A percentile compares a stretch with the other conserved stretches of the same genome.
phyloP scores from a whole-genome alignment of 2,888 invertebrate genomes.

The Calliphora vomitoria region DNA sequence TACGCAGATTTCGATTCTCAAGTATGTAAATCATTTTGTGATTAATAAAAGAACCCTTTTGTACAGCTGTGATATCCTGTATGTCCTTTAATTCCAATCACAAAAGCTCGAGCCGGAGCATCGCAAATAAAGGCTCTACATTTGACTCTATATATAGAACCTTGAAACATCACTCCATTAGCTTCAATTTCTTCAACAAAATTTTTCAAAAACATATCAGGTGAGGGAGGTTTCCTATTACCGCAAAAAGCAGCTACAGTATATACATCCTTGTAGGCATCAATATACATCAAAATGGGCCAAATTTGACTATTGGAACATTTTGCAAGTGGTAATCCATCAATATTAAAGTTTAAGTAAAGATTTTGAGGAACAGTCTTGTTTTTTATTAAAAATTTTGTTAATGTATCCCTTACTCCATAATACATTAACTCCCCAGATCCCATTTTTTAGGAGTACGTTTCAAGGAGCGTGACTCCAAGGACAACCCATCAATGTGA shows the following conservation, averaged over 20 bases:
- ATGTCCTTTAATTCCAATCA: constrained; percentile 1
- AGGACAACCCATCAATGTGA: not conserved
- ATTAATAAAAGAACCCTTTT: not conserved
- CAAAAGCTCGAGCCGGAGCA: not conserved
- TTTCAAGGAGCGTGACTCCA: not conserved
- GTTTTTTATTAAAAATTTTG: not conserved
- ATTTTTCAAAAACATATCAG: constrained; percentile 10
- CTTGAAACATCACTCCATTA: not conserved
- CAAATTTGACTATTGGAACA: constrained; percentile 7
- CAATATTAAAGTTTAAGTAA: not conserved
- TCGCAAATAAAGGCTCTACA: not conserved
- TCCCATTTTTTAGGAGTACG: too few species aligned
- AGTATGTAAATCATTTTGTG: too few species aligned
- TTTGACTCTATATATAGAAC: not conserved
- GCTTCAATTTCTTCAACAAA: not conserved
- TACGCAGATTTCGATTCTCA: not conserved
- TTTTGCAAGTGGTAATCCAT: not conserved
- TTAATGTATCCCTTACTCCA: not conserved
- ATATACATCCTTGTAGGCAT: not conserved
- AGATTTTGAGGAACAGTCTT: not conserved
- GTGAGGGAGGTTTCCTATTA: not conserved
- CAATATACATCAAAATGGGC: not conserved
- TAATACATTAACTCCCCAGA: not conserved
- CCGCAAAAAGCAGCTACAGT: constrained; percentile 1
- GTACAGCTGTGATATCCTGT: not conserved